Evolutionary conservation across 2,888 invertebrate genomes (phyloP).

Genomic region (Leptinotarsa haldemani): DNA sequence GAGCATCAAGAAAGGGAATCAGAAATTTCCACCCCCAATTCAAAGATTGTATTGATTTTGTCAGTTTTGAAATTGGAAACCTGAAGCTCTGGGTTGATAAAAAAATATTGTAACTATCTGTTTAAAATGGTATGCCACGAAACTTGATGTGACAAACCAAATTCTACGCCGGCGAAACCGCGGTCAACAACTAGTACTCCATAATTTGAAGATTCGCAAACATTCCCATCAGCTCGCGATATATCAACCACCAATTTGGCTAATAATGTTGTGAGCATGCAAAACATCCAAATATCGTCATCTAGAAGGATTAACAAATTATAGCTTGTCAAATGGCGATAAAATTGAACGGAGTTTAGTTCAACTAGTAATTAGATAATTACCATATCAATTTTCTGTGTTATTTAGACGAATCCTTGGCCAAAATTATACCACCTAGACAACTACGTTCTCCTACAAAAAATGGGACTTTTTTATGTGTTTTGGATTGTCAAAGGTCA

Average conservation of each 20-base stretch:
- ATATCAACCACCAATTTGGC: conserved; percentile 18
- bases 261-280: conserved; percentile 18
- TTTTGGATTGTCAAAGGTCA: conserved; percentile 38
- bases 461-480: conserved; percentile 36
- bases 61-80: no score
- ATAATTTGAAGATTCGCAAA: conserved; percentile 7
- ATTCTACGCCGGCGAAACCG: no score
- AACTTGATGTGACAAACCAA: no score
- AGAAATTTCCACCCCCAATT: no score
- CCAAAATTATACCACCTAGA: conserved; percentile 25
- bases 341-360: conserved; percentile 34
- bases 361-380: conserved; percentile 36
- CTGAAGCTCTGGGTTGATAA: no score
- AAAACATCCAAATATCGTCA: conserved; percentile 22
- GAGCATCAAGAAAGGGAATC: no score
- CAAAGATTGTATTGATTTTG: no score
- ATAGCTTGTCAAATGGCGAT: conserved; percentile 35
- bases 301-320: conserved; percentile 31
- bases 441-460: conserved; percentile 27
- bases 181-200: neutral
- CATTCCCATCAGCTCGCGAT: neutral
- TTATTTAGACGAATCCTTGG: conserved; percentile 36
- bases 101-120: no score
- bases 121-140: no score
- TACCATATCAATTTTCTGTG: conserved; percentile 31